Conservation (phyloP, 2,113 vertebrate genomes). For the Eulemur rufifrons region DNA sequence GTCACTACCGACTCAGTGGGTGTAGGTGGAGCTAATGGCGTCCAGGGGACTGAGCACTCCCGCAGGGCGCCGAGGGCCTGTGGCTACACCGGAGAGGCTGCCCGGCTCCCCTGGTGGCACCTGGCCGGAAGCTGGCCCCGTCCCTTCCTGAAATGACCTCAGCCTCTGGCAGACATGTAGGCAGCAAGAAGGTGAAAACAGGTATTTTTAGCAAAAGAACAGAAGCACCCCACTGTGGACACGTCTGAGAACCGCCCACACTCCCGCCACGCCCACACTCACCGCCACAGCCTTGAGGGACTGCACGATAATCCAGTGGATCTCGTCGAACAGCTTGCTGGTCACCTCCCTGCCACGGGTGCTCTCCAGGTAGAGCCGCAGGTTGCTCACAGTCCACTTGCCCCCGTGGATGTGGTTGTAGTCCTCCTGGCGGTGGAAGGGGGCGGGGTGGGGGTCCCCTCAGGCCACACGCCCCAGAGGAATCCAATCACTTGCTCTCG, state of each 20-base stretch:
- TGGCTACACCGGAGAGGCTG: not conserved
- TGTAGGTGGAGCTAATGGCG: accelerated
- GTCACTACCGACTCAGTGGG: accelerated
- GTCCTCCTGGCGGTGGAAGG: slow-evolving; percentile 88
- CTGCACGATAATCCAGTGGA: slow-evolving; percentile 98
- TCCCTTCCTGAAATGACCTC: not conserved
- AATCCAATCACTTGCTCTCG: accelerated
- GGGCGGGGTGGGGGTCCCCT: accelerated
- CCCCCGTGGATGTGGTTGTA: slow-evolving; percentile 99
- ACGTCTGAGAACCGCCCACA: too few relatives aligned
- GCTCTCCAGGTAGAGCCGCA: slow-evolving; percentile 97
- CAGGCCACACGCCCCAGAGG: not conserved
- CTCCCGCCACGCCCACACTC: slow-evolving; percentile 71
- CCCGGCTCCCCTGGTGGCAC: accelerated
- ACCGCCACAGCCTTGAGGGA: slow-evolving; percentile 97
- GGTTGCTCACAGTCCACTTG: slow-evolving; percentile 97
- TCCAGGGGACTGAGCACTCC: accelerated
- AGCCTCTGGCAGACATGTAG: accelerated
- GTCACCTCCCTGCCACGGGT: slow-evolving; percentile 96
- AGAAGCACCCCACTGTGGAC: accelerated
- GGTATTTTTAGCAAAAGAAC: not conserved
- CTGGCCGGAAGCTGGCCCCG: accelerated
- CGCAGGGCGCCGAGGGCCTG: accelerated
- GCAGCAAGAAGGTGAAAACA: accelerated
- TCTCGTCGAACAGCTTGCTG: slow-evolving; percentile 95